Conservation (phyloP, 2,113 vertebrate genomes). For the Larimichthys crocea region DNA sequence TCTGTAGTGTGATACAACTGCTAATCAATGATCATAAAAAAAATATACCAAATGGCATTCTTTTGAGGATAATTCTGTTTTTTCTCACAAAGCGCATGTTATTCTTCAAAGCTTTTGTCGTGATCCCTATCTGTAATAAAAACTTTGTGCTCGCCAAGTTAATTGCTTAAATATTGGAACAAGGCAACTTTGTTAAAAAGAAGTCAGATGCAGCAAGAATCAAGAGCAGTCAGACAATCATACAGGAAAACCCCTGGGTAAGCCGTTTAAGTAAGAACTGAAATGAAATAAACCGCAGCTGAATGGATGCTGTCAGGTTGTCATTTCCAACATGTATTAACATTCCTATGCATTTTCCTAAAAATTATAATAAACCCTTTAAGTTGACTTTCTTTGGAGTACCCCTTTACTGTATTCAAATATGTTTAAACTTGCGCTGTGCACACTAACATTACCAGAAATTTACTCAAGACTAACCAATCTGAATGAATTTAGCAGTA, state of each 20-base stretch:
- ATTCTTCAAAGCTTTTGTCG: conserved; percentile 3
- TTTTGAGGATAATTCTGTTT: neutral
- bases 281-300: too few relatives aligned
- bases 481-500: too few relatives aligned
- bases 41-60: neutral
- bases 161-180: neutral
- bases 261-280: neutral
- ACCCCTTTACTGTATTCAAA: too few relatives aligned
- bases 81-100: neutral
- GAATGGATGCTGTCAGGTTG: too few relatives aligned
- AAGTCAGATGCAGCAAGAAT: neutral
- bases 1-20: conserved; percentile 21
- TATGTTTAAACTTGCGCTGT: neutral
- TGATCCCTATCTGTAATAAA: neutral
- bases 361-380: too few relatives aligned
- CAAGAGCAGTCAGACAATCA: neutral
- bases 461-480: neutral
- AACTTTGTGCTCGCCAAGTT: neutral
- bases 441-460: neutral
- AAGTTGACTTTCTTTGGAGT: too few relatives aligned
- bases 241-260: neutral
- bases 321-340: too few relatives aligned
- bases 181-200: neutral
- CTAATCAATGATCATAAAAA: neutral
- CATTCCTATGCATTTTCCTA: too few relatives aligned